phyloP scores from a whole-genome alignment of 2,113 vertebrate species.

The Xiphias gladius region DNA sequence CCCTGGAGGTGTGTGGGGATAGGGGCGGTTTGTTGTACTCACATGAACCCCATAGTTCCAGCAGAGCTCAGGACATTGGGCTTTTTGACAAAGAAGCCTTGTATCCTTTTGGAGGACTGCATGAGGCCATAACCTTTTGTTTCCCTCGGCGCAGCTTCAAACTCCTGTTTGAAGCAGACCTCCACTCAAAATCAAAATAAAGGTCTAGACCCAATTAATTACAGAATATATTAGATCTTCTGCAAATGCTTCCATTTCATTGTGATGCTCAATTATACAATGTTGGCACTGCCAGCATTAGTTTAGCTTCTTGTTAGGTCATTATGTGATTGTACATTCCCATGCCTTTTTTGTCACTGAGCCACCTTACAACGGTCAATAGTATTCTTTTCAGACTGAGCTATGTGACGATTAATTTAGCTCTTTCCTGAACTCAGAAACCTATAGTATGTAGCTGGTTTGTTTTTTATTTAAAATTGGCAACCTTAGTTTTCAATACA shows the following conservation, averaged over 20 bases:
- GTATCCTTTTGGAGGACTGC: constrained; percentile 61
- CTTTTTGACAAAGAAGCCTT: constrained; percentile 78
- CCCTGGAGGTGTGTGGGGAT: constrained; percentile 47
- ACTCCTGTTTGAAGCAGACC: constrained; percentile 54
- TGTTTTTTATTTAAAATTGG: background rate
- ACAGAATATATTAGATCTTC: constrained; percentile 46
- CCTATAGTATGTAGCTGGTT: background rate
- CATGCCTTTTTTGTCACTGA: constrained; percentile 10
- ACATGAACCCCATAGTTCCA: constrained; percentile 55
- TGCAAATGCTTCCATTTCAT: constrained; percentile 26
- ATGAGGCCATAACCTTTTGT: constrained; percentile 68
- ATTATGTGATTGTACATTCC: constrained; percentile 35
- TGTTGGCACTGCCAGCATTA: constrained; percentile 17
- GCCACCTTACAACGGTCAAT: constrained; percentile 4
- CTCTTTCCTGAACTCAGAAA: background rate
- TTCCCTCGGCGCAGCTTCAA: constrained; percentile 49
- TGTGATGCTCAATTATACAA: constrained; percentile 39
- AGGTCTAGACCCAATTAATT: constrained; percentile 67
- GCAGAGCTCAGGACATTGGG: constrained; percentile 56
- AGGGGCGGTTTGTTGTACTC: constrained; percentile 47
- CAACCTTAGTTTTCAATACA: background rate
- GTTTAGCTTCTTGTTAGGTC: constrained; percentile 5
- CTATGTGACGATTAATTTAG: background rate
- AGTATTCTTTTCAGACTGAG: background rate
- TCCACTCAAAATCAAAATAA: constrained; percentile 59